Evolutionary conservation across 2,888 invertebrate species (phyloP).

Genomic region (Tetragonula carbonaria): DNA sequence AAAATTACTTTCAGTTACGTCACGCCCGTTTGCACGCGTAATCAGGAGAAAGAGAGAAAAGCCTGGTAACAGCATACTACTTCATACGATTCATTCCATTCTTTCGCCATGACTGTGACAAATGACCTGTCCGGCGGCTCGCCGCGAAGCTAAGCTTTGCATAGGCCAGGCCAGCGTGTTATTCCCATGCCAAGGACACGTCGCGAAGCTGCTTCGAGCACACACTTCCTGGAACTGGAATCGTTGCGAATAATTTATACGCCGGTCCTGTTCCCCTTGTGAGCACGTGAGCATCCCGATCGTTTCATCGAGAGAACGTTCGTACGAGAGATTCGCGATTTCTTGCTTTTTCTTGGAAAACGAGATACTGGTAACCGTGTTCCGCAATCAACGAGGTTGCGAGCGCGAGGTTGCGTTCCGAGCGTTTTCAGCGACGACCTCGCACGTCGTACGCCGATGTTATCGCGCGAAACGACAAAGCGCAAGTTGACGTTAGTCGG

Average conservation of each 20-base stretch:
- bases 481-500: constrained; percentile 25
- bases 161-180: constrained; percentile 25
- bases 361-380: constrained; percentile 18
- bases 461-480: constrained; percentile 37
- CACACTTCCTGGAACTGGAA: constrained; percentile 56
- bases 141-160: constrained; percentile 37
- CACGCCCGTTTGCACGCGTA: neutral
- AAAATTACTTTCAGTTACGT: neutral
- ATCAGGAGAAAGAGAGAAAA: constrained; percentile 13
- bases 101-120: constrained; percentile 60
- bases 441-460: constrained; percentile 27
- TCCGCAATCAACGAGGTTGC: constrained; percentile 36
- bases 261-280: constrained; percentile 17
- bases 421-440: constrained; percentile 11
- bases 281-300: constrained; percentile 41
- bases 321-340: neutral
- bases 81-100: constrained; percentile 54
- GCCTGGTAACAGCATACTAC: constrained; percentile 39
- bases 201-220: constrained; percentile 29
- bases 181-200: constrained; percentile 63
- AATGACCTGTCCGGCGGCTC: constrained; percentile 55
- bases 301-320: constrained; percentile 36
- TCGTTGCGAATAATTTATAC: constrained; percentile 46
- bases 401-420: constrained; percentile 21
- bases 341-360: constrained; percentile 14